Percentiles rank a stretch among this genome's conserved stretches.
Evolutionary conservation across 2,113 vertebrate species (phyloP).

Genomic region (Verasper variegatus): DNA sequence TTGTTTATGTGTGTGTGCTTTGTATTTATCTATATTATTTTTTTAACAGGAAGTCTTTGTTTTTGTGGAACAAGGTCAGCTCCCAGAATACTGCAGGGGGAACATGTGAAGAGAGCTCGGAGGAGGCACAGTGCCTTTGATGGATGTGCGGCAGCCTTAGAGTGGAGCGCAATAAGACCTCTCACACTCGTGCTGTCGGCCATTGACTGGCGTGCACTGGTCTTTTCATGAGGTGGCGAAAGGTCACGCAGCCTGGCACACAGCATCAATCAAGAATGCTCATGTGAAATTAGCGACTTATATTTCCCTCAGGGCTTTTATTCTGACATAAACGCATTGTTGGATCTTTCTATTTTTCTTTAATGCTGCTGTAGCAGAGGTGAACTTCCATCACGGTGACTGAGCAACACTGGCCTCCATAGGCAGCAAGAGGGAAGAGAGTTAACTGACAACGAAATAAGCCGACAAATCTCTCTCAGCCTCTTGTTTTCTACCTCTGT

Average conservation of each 20-base stretch:
- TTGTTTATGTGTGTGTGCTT: slow-evolving; percentile 3
- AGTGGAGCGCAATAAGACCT: slow-evolving; percentile 59
- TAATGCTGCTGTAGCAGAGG: slow-evolving; percentile 6
- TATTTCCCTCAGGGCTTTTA: slow-evolving; percentile 33
- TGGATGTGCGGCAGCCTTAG: slow-evolving; percentile 65
- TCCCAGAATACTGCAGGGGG: slow-evolving; percentile 38
- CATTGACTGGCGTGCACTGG: slow-evolving; percentile 36
- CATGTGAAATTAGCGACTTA: slow-evolving; percentile 52
- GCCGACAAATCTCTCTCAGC: slow-evolving; percentile 24
- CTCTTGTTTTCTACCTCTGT: slow-evolving; percentile 1
- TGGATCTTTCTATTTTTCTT: slow-evolving; percentile 28
- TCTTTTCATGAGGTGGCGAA: slow-evolving; percentile 52
- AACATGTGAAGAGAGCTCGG: slow-evolving; percentile 52
- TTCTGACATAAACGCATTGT: slow-evolving; percentile 24
- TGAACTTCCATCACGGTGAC: slow-evolving; percentile 1
- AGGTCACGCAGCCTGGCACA: slow-evolving; percentile 35
- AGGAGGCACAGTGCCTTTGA: slow-evolving; percentile 57
- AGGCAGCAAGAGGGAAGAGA: slow-evolving; percentile 43
- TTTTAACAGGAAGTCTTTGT: slow-evolving; percentile 34
- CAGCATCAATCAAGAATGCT: slow-evolving; percentile 60
- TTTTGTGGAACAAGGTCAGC: slow-evolving; percentile 56
- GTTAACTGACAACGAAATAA: background rate
- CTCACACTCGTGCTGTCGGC: slow-evolving; percentile 34
- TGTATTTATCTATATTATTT: background rate
- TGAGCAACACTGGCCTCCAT: slow-evolving; percentile 73